Evolutionary conservation across 2,797 vertebrate species (phyloP).

Genomic region (Leptatherina wallacei): DNA sequence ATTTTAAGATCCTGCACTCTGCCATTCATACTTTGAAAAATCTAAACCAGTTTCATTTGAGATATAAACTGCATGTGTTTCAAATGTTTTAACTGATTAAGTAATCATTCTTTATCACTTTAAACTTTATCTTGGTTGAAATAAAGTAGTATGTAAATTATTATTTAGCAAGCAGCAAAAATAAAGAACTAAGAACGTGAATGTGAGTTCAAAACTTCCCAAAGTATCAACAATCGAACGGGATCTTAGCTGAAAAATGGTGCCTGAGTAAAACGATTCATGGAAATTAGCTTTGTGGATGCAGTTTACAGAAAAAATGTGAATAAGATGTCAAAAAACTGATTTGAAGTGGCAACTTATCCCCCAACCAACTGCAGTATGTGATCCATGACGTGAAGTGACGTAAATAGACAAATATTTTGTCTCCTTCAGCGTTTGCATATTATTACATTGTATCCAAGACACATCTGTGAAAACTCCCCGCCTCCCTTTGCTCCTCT

Average conservation of each 20-base stretch:
- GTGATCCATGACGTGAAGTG: conserved; percentile 10
- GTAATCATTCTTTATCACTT: not conserved
- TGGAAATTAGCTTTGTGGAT: not conserved
- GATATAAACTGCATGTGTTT: not conserved
- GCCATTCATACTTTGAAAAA: not conserved
- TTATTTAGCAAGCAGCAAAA: not conserved
- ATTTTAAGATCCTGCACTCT: not conserved
- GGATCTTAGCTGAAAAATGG: not conserved
- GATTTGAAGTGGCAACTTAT: not conserved
- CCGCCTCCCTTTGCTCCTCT: conserved; percentile 35
- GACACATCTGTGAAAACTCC: conserved; percentile 59
- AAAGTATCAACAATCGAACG: not conserved
- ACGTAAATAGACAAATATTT: conserved; percentile 12
- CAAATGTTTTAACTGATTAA: not conserved
- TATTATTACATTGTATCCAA: conserved; percentile 25
- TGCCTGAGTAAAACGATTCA: not conserved
- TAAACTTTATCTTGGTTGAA: not conserved
- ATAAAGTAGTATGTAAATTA: not conserved
- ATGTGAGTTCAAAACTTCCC: not conserved
- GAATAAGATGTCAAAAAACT: not conserved
- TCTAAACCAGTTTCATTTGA: not conserved
- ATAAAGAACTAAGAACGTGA: not conserved
- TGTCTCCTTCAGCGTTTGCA: conserved; percentile 17
- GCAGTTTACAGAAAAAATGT: not conserved
- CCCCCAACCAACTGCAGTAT: conserved; percentile 2